Base-by-base conservation (phyloP, 1,140 invertebrate species). In the Sogatella furcifera region DNA sequence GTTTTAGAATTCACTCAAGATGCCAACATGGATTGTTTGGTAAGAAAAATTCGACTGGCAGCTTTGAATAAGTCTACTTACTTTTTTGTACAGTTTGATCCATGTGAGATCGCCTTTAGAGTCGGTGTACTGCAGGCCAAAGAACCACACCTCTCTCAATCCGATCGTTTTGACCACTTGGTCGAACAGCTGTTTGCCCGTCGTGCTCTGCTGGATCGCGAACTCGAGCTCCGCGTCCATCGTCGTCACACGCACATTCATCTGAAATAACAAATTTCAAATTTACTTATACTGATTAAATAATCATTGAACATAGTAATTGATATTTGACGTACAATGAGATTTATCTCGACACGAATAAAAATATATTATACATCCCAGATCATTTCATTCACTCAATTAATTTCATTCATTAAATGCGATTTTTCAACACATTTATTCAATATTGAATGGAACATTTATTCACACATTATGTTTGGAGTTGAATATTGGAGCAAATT, bases 201-300 rank as follows among this genome's bases (percentile, higher is more conserved):
- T 98, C 63, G 97, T 99, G 70, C 89, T 96, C 72, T 90, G 90
- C 84, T 99, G 97, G 84, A 99, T 99, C 75, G 96, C 94, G 83
- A 99, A 99, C 83, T 99, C 97, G 84, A 99, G 82, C 81, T 99
- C 97, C 69, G 97, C 97, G 81, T 99, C 97, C 95, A 99, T 98
- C 71, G 97, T 99, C 71, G 93, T 97, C 77, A 99, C 95, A 74
- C 95, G 89, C 67, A 98, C 95, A 81, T 98, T 98, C 82, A 95
- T 91, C 91, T 95, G 73, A 78, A 78, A 67, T 34, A 66, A 66
- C 22, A 28, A 28, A 2, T 4, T 28, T 6, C 24, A 28, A 2
- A 28, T 28, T 28, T 4, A 28, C 6, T 28, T 28, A 6, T 28
- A 6, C 24, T 6, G 6, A 28, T 2, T 28, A 4, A 28, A 28